Evolutionary conservation across 1,140 invertebrate genomes (phyloP), one percentile per base, ranked within the genome.

Genomic region (Choristoneura fumiferana): DNA sequence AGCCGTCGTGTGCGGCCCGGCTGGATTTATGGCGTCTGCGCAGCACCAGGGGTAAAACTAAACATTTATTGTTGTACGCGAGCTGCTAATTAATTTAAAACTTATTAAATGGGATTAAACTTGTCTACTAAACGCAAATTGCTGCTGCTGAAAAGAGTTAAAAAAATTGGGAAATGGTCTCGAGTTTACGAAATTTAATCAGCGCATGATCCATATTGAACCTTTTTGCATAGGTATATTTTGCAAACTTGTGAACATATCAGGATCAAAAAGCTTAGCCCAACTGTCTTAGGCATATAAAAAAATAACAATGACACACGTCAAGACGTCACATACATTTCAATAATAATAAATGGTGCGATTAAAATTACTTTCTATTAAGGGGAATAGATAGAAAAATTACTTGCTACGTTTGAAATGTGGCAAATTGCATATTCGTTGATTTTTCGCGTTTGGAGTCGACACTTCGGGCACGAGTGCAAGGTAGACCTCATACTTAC

Each of bases 1-100:
- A 73, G 86, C 81, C 86, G 73, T 87, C 86, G 86, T 89, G 86
- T 89, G 86, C 83, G 86, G 86, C 83, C n/a, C 63, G 67, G 55
- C 70, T 77, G 73, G 78, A 89, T 89, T 89, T 89, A 89, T 89
- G 82, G 86, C 86, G 81, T 77, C 76, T 80, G 84, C 81, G 81
- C 82, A 84, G 63, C 75, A 72, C 71, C 67, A 73, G n/a, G 43
- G 18, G 73, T 77, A 84, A 79, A 83, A 78, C 73, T 80, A 74
- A 63, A 64, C 65, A 38, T 56, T 8, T n/a, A n/a, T 15, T 56
- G 18, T 38, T 49, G 43, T 22, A 49, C 43, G 29, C 17, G 18
- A n/a, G 29, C 43, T 49, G 18, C 18, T 29, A 29, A 33, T 49
- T 49, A 49, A 49, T 49, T 29, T 29, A 10, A 12, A 3, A 49